phyloP scores from a whole-genome alignment of 1,140 invertebrate genomes.

The Frieseomelitta varia region DNA sequence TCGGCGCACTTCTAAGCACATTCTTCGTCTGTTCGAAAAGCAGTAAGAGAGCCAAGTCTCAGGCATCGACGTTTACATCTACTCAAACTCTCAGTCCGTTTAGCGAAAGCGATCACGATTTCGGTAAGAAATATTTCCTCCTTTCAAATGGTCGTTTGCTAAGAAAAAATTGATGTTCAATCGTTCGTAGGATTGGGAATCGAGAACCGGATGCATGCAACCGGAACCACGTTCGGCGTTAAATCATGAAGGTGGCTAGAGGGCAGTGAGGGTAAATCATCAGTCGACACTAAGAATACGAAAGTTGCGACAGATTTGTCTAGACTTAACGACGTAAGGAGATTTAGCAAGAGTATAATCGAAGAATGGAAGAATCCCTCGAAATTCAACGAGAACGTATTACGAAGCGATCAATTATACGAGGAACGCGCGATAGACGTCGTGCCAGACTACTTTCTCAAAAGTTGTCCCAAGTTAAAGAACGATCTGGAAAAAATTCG shows the following conservation, averaged over 20 bases:
- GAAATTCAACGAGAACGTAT: slow-evolving; percentile 34
- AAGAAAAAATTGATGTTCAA: neutral
- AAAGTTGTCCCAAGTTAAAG: slow-evolving; percentile 18
- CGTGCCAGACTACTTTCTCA: slow-evolving; percentile 39
- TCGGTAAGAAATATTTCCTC: slow-evolving; percentile 64
- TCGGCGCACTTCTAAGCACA: slow-evolving; percentile 86
- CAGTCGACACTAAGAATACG: slow-evolving; percentile 42
- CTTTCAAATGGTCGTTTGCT: neutral
- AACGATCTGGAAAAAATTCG: slow-evolving; percentile 16
- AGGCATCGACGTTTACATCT: slow-evolving; percentile 76
- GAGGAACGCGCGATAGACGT: slow-evolving; percentile 76
- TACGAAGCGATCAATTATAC: slow-evolving; percentile 68
- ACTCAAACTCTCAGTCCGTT: slow-evolving; percentile 78
- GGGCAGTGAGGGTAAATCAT: slow-evolving; percentile 74
- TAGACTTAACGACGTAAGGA: slow-evolving; percentile 43
- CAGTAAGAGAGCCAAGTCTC: slow-evolving; percentile 70
- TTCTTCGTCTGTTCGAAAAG: slow-evolving; percentile 86
- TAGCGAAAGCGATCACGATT: slow-evolving; percentile 76
- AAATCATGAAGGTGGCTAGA: slow-evolving; percentile 81
- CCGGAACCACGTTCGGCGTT: slow-evolving; percentile 74
- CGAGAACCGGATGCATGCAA: slow-evolving; percentile 77
- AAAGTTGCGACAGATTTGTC: slow-evolving; percentile 8
- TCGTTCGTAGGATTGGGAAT: slow-evolving; percentile 69
- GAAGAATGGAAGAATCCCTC: slow-evolving; percentile 72
- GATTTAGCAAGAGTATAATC: slow-evolving; percentile 68